Evolutionary conservation across 2,113 vertebrate genomes (phyloP).

Genomic region (Apus apus): DNA sequence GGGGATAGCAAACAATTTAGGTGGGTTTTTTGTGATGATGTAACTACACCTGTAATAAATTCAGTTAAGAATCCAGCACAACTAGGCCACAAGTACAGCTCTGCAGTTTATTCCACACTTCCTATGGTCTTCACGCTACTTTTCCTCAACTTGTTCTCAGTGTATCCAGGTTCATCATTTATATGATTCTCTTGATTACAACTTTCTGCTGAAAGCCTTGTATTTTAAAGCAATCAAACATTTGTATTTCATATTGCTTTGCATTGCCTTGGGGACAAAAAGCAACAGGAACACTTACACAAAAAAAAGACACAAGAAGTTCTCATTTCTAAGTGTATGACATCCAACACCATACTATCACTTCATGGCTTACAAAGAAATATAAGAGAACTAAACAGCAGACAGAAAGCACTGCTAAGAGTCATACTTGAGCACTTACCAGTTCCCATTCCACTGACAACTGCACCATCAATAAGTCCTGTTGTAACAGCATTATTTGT

Average conservation of each 20-base stretch:
- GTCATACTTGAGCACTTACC: constrained; percentile 75
- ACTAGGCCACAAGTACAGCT: not conserved
- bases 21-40: not conserved
- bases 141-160: not conserved
- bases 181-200: not conserved
- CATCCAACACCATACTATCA: rapidly evolving
- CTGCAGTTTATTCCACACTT: not conserved
- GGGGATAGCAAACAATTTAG: not conserved
- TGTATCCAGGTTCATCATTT: not conserved
- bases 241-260: not conserved
- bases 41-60: not conserved
- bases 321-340: not conserved
- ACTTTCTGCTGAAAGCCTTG: not conserved
- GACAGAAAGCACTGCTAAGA: not conserved
- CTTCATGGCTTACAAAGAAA: not conserved
- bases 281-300: not conserved
- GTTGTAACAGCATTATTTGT: constrained; percentile 88
- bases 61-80: not conserved
- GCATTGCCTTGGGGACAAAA: not conserved
- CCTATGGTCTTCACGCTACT: not conserved
- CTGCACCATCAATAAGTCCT: constrained; percentile 88
- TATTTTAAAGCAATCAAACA: not conserved
- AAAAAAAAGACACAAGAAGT: not conserved
- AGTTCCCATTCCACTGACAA: constrained; percentile 92
- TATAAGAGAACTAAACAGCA: not conserved